These are phyloP conservation scores for Pipistrellus nathusii DNA, from an alignment of 2,797 vertebrate genomes.

Conservation along the genomic window DNA sequence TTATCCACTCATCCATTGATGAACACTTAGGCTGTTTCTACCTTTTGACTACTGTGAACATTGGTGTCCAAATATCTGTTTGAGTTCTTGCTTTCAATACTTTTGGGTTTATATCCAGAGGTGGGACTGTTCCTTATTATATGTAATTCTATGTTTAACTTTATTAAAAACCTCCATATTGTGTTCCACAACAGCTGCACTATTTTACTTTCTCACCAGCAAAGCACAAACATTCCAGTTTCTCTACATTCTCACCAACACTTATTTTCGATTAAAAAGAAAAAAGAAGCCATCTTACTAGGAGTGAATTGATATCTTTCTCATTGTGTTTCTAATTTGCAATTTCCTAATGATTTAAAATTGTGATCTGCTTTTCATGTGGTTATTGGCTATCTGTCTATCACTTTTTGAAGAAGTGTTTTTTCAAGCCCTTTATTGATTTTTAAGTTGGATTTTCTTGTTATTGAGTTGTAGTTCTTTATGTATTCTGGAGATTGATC, in stretches of 20 bases:
- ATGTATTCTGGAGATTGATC: background rate
- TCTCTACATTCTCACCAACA: background rate
- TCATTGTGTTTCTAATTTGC: background rate
- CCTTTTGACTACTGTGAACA: background rate
- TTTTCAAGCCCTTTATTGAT: background rate
- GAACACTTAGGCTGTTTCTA: background rate
- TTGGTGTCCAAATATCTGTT: background rate
- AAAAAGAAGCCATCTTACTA: background rate
- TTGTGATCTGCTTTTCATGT: background rate
- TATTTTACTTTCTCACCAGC: background rate
- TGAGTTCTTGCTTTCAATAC: background rate
- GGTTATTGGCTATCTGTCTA: background rate
- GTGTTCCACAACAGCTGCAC: background rate
- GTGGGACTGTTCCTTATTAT: background rate
- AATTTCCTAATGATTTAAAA: background rate
- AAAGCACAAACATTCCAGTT: background rate
- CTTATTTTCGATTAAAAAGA: background rate
- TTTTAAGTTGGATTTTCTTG: constrained; percentile 1
- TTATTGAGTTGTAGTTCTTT: background rate
- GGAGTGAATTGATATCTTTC: background rate
- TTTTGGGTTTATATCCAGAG: background rate
- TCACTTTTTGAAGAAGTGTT: background rate
- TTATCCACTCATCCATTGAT: background rate
- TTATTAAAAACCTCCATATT: background rate
- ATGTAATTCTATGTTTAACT: background rate